Evolutionary conservation across 2,888 invertebrate genomes (phyloP), one percentile per base, ranked within the genome.

Genomic region (Agrotis segetum): DNA sequence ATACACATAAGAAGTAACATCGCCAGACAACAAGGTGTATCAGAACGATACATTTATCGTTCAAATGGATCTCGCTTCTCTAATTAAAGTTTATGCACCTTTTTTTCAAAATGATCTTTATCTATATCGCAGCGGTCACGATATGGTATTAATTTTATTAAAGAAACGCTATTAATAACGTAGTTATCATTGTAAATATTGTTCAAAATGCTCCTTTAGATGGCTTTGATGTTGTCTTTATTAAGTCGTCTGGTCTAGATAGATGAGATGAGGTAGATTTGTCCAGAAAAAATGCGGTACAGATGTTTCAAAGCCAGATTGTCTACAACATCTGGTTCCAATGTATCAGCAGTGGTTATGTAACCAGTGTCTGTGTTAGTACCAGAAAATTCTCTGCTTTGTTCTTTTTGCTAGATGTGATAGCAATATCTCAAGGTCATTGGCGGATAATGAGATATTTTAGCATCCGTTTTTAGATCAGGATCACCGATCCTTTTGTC

Each of bases 1-100:
- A 67, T 67, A 64, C 56, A 67, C 58, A 68, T 69, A 71, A 74
- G 67, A 81, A 62, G 71, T 67, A 77, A 79, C 58, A 68, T 44
- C 52, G 63, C 74, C 62, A 74, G 73, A 61, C 64, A 76, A 72
- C 83, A 78, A 78, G 79, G 75, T 78, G 76, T 74, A 81, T 75
- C 78, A 73, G 68, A 66, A 72, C 76, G 82, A 87, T 83, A 83
- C 76, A 61, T 63, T 55, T 67, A 89, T 89, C 88, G 73, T 67
- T 61, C 80, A 72, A 84, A 76, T 82, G 81, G 72, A 90, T 89
- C 89, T 85, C 52, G 69, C 77, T 84, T 73, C 80, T 83, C 88
- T 89, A 89, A 90, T 91, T 90, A 91, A 83, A 84, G 80, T 81
- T 83, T 85, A 85, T 87, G 87, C 88, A 88, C 88, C 88, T 88